Evolutionary conservation across 2,888 invertebrate genomes (phyloP), one percentile per base, ranked within the genome.

Genomic region (Empis livida): DNA sequence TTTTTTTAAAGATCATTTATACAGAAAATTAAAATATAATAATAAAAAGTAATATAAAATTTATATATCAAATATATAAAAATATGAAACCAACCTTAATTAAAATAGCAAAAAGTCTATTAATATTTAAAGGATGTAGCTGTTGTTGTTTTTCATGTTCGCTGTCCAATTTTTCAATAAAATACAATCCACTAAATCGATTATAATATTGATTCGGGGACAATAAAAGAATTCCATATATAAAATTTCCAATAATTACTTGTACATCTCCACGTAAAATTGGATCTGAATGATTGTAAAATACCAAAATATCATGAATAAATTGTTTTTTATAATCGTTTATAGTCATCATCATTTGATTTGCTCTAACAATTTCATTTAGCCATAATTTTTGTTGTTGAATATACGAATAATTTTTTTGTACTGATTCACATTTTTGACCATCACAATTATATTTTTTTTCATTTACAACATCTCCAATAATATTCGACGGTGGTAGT

Each of bases 221-320:
- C 37, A 53, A 44, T 43, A 49, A 49, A 44, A 52, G 46, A 43
- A 56, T 54, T 30, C 64, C 56, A 51, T 62, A 61, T 32, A 67
- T 54, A 54, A 65, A 67, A 56, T 64, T 63, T 42, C 68, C 68
- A 54, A 67, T 61, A 50, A 70, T 63, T 54, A 59, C 62, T 54
- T 65, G 68, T 16, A 68, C 61, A 44, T 67, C 67, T 27, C 65
- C 67, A 31, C 70, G 61, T 51, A 70, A 52, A 48, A 69, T 63
- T 17, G 70, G 70, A 62, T 70, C 70, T 39, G 59, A 54, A 54
- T 70, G 70, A 43, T 59, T 59, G 52, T 63, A 59, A 53, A 61
- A 70, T 46, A 65, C 57, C 51, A 70, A 54, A 49, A 67, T 59
- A 57, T 70, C 68, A 42, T 59, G 56, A 20, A 57, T 43, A 42